phyloP scores from a whole-genome alignment of 2,888 invertebrate genomes.

The Thysanoteuthis rhombus region DNA sequence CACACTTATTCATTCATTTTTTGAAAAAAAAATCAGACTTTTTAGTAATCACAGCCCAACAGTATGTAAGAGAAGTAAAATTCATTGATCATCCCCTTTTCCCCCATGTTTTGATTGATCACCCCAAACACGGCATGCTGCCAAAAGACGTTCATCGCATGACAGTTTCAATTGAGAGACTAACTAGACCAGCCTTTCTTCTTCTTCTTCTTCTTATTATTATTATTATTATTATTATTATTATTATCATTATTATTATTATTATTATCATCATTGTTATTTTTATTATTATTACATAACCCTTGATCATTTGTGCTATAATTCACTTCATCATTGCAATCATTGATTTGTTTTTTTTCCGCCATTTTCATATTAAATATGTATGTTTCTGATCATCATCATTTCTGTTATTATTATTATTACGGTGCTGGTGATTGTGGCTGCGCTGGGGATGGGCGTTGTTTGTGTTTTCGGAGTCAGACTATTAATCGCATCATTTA shows the following conservation, averaged over 20 bases:
- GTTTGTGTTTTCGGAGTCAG: background rate
- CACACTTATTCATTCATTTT: too few species aligned
- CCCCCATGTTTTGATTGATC: too few species aligned
- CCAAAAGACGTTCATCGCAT: too few species aligned
- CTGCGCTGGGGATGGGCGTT: background rate
- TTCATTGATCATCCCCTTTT: too few species aligned
- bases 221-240: background rate
- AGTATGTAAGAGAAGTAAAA: too few species aligned
- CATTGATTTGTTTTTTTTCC: background rate
- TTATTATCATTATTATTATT: background rate
- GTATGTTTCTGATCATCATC: background rate
- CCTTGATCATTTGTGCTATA: background rate
- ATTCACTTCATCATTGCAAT: background rate
- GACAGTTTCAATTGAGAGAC: too few species aligned
- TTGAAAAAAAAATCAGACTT: too few species aligned
- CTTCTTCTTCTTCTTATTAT: background rate
- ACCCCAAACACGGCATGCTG: too few species aligned
- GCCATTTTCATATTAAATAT: background rate
- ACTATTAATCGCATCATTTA: background rate
- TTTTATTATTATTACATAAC: too few species aligned
- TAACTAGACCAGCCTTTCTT: background rate
- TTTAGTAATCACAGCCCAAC: too few species aligned
- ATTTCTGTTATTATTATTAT: background rate
- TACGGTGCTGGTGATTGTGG: background rate
- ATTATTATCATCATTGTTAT: background rate